phyloP scores from a whole-genome alignment of 1,140 invertebrate species.

The Papilio aristodemus region DNA sequence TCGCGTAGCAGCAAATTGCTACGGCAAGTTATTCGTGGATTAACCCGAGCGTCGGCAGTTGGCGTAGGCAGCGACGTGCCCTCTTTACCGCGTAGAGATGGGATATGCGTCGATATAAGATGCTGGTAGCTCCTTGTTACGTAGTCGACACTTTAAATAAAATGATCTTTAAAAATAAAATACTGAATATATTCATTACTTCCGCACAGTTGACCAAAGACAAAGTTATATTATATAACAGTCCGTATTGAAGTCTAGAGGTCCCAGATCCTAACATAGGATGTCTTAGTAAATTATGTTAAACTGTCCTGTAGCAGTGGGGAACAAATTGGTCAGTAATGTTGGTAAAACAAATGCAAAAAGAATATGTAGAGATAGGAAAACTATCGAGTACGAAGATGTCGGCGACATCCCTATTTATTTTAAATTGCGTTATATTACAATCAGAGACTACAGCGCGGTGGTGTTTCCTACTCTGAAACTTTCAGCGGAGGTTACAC shows the following conservation, averaged over 20 bases:
- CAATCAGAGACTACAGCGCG: conserved; percentile 72
- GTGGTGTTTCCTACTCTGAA: conserved; percentile 70
- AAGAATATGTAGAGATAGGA: conserved; percentile 7
- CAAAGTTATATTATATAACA: no score
- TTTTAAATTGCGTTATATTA: conserved; percentile 78
- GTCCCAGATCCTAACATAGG: no score
- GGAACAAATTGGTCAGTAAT: no score
- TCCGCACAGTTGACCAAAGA: no score
- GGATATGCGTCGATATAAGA: conserved; percentile 38
- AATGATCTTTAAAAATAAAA: no score
- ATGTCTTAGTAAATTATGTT: no score
- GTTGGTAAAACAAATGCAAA: not conserved
- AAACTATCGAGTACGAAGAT: conserved; percentile 27
- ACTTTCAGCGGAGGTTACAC: conserved; percentile 65
- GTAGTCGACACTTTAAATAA: not conserved
- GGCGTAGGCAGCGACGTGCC: conserved; percentile 36
- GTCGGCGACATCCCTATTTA: conserved; percentile 65
- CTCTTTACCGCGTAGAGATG: not conserved
- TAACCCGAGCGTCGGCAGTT: conserved; percentile 44
- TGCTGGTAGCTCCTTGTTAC: not conserved
- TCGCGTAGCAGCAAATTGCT: conserved; percentile 26
- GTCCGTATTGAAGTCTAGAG: no score
- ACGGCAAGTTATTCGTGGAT: conserved; percentile 40
- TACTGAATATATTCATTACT: no score
- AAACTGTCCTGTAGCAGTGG: no score